Evolutionary conservation across 2,888 invertebrate genomes (phyloP).

Genomic region (Parnassius glacialis): DNA sequence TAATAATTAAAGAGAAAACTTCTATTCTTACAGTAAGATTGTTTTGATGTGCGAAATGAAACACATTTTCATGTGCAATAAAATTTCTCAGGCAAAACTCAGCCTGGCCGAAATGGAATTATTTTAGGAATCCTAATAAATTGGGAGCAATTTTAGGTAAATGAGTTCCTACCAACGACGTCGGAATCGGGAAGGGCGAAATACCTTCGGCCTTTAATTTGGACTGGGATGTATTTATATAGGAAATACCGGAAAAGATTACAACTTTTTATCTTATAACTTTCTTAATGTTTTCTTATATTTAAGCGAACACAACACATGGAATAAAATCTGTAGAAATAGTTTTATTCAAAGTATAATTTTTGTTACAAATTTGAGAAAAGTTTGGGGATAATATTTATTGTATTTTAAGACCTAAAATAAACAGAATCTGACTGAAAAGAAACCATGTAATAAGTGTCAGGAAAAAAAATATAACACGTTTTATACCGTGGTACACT

Average conservation of each 20-base stretch:
- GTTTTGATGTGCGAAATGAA: background rate
- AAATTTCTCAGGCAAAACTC: conserved; percentile 32
- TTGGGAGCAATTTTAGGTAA: conserved; percentile 64
- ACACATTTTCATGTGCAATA: conserved; percentile 13
- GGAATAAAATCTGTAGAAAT: too few species aligned
- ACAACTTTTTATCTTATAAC: conserved; percentile 32
- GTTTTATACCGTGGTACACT: too few species aligned
- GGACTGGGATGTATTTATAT: conserved; percentile 46
- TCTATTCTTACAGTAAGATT: too few species aligned
- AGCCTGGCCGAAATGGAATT: conserved; percentile 43
- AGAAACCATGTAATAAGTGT: too few species aligned
- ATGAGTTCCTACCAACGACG: conserved; percentile 49
- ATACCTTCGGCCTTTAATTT: conserved; percentile 50
- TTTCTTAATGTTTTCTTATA: conserved; percentile 2
- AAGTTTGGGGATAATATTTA: too few species aligned
- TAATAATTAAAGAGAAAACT: too few species aligned
- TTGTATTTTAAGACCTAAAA: too few species aligned
- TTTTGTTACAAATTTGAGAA: too few species aligned
- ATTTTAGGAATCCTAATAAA: conserved; percentile 64
- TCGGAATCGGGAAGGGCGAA: conserved; percentile 47
- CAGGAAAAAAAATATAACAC: too few species aligned
- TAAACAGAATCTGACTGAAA: too few species aligned
- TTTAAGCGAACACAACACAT: too few species aligned
- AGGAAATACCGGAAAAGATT: conserved; percentile 34
- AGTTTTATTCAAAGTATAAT: too few species aligned